Evolutionary conservation across 2,113 vertebrate species (phyloP), one percentile per base, ranked within the genome.

Genomic region (Caranx melampygus): DNA sequence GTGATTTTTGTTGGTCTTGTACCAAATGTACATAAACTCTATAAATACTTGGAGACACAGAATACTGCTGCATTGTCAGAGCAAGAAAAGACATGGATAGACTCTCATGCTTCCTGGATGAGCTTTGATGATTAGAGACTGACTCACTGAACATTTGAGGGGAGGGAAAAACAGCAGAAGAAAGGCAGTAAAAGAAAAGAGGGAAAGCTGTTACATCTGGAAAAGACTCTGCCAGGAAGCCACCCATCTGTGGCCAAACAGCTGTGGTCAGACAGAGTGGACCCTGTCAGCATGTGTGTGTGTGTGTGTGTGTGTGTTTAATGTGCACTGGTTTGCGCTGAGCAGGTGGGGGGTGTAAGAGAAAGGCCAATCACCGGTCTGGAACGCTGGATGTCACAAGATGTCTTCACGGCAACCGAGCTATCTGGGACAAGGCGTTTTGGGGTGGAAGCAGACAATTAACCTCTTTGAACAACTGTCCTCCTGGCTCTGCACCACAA

Each of bases 221-320:
- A 89, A 87, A 72, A 88, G 75, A 62, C 65, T 83, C 83, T 82
- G 84, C 88, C 86, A 90, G 91, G 90, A 92, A 88, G 83, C 66
- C 79, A 77, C 76, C 85, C 87, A 88, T 89, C 81, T 89, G 85
- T 82, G 90, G 83, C 72, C 79, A 86, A 89, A 87, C 87, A 91
- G 90, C 91, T 91, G 88, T 85, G 87, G 88, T 83, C 87, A 86
- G 76, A 75, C 87, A 72, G 78, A 79, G 52, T 67, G 75, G 85
- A 88, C 86, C 81, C 80, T 67, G 68, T 71, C 79, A 80, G 78
- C 73, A 64, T 74, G 78, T 55, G 72, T 16, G 82, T 78, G 80
- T 79, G n/a, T n/a, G 10, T 47, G 6, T 72, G 71, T 71, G 40
- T 37, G 71, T 71, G 60, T 62, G 72, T 72, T n/a, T 14, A 11